Base-by-base conservation (phyloP, 2,113 vertebrate genomes). In the Chaetura pelagica region DNA sequence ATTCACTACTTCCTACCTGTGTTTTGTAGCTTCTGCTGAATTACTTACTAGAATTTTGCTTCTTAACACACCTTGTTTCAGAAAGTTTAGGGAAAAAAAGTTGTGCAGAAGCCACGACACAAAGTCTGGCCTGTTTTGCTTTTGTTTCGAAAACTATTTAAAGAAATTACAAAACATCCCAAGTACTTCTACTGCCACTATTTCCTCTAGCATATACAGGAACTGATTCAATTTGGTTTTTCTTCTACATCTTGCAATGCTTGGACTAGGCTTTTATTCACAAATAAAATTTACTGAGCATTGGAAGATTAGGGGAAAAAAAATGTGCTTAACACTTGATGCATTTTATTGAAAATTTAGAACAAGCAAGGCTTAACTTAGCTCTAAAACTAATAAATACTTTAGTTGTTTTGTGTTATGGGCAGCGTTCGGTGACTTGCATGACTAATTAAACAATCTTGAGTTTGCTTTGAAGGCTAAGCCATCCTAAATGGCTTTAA, bases 391-490 rank as follows among this genome's bases (percentile, higher is more conserved):
- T 91, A 98, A 97, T 94, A 97, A 97, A 96, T 95, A 96, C 88
- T 95, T 97, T 86, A 86, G 77, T 94, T 93, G 86, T 94, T 96
- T 94, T 91, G 44, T 79, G 77, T 90, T 97, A 97, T 89, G 88
- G 97, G 93, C 95, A 97, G 87, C 23, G 2, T 79, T 96, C 96
- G 95, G 85, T 66, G 78, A 75, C 84, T 97, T 97, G 92, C 96
- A 97, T 96, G 95, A 97, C 97, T 97, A 97, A 98, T 97, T 97
- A 97, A 97, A 97, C 95, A 95, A 97, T 97, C 94, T 94, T 90
- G 92, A 83, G 80, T 96, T 97, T 97, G 86, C 97, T 98, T 97
- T 98, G 97, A 98, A 98, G 95, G 61, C 90, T 96, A 96, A 98
- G 93, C 81, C 95, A 97, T 95, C 95, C 96, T 97, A 97, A 97